Base-by-base conservation (phyloP, 1,140 invertebrate genomes). In the Lerema accius region DNA sequence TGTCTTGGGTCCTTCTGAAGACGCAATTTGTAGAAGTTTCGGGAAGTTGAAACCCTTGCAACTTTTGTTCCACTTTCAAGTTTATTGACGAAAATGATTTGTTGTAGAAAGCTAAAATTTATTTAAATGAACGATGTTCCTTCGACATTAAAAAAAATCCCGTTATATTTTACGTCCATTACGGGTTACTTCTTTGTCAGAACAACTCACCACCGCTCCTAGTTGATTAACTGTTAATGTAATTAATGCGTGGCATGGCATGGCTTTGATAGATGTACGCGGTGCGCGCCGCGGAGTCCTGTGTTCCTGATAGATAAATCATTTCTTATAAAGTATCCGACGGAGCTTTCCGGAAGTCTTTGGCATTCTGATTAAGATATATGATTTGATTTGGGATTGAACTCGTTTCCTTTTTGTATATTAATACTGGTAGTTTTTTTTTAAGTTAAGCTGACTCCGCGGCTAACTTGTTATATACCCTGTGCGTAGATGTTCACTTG, bases 161-260 rank as follows among this genome's bases (percentile, higher is more conserved):
- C 28, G 28, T 32, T 23, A 23, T 32, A 32, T 7, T 1, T 32
- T 32, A 32, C n/a, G 9, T 35, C 14, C 15, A 10, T 5, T 35
- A 50, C 26, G 16, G 48, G 14, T 50, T 50, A 5, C 6, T 35
- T 28, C 6, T 35, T 35, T 49, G n/a, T 40, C n/a, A n/a, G n/a
- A n/a, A n/a, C 4, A 26, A 11, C 10, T 11, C 45, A 17, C 14
- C 45, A 11, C 23, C 48, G 9, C 48, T 50, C 48, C 48, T 56
- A 45, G 53, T 56, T 56, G 53, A 56, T 56, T 56, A 56, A 56
- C 53, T 43, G 53, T 56, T 56, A 43, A 6, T 32, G 40, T 56
- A 56, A 56, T 56, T 63, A 65, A 63, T 53, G 58, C 59, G 59
- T 64, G 63, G 63, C 67, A 66, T 23, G 45, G 13, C 32, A 66